Percentiles rank a stretch among this genome's conserved stretches.
These are phyloP conservation scores for Globia sparganii DNA, from an alignment of 2,888 invertebrate species.

Conservation along the genomic window DNA sequence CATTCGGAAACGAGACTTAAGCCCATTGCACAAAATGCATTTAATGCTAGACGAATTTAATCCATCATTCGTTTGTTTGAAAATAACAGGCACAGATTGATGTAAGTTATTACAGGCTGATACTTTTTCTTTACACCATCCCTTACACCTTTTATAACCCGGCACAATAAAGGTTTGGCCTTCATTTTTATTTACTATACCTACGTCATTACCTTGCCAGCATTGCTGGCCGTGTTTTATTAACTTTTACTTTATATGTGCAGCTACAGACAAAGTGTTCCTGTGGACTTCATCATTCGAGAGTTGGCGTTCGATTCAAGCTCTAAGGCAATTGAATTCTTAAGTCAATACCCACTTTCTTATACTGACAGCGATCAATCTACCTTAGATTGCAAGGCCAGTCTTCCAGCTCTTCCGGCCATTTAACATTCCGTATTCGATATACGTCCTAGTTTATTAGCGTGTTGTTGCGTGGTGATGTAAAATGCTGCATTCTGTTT, in stretches of 20 bases:
- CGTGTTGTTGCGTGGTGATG: conserved; percentile 86
- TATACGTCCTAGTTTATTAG: conserved; percentile 81
- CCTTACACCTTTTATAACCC: conserved; percentile 16
- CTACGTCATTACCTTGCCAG: conserved; percentile 71
- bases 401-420: conserved; percentile 91
- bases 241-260: conserved; percentile 89
- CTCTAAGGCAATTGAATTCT: conserved; percentile 96
- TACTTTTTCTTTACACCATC: conserved; percentile 15
- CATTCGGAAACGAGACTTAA: background rate
- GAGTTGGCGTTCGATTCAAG: conserved; percentile 96
- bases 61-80: background rate
- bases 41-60: too few relatives aligned
- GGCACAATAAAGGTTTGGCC: background rate
- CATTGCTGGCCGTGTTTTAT: conserved; percentile 82
- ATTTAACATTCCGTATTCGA: conserved; percentile 89
- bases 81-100: background rate
- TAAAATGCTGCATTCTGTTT: conserved; percentile 77
- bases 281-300: conserved; percentile 95
- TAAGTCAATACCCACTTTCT: conserved; percentile 94
- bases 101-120: background rate
- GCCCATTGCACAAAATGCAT: background rate
- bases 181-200: conserved; percentile 39
- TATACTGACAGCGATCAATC: conserved; percentile 93
- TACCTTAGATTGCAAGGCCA: conserved; percentile 97
- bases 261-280: conserved; percentile 98